A percentile compares a stretch with the other conserved stretches of the same genome.
Evolutionary conservation across 2,113 vertebrate species (phyloP).

Genomic region (Prochilodus magdalenae): DNA sequence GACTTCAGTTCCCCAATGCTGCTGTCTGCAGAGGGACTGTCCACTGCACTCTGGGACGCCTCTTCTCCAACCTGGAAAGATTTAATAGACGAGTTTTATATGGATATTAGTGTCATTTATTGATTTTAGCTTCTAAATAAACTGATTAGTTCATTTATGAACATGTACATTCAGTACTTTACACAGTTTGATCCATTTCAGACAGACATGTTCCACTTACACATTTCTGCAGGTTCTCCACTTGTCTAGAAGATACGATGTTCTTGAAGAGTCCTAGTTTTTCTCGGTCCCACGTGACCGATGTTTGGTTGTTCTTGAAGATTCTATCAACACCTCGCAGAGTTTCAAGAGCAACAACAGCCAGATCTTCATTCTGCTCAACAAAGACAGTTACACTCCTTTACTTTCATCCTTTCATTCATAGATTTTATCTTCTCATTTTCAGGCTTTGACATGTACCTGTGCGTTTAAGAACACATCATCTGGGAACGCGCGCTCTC

Average conservation of each 20-base stretch:
- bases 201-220: not conserved
- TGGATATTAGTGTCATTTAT: too few species aligned
- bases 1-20: not conserved
- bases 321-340: constrained; percentile 1
- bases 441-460: not conserved
- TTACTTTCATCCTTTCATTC: not conserved
- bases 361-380: constrained; percentile 10
- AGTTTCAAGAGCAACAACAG: constrained; percentile 26
- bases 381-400: not conserved
- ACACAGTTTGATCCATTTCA: not conserved
- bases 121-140: too few species aligned
- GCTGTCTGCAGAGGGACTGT: constrained; percentile 1
- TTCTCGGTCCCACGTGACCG: not conserved
- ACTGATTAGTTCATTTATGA: too few species aligned
- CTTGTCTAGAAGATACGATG: constrained; percentile 14
- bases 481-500: not conserved
- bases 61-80: not conserved
- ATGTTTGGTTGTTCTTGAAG: constrained; percentile 21
- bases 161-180: too few species aligned
- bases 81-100: too few species aligned
- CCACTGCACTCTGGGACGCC: not conserved
- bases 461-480: constrained; percentile 4
- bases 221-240: constrained; percentile 1
- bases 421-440: not conserved
- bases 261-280: not conserved